Base-by-base conservation (phyloP, 2,888 invertebrate genomes). In the Nemapogon koenigi region DNA sequence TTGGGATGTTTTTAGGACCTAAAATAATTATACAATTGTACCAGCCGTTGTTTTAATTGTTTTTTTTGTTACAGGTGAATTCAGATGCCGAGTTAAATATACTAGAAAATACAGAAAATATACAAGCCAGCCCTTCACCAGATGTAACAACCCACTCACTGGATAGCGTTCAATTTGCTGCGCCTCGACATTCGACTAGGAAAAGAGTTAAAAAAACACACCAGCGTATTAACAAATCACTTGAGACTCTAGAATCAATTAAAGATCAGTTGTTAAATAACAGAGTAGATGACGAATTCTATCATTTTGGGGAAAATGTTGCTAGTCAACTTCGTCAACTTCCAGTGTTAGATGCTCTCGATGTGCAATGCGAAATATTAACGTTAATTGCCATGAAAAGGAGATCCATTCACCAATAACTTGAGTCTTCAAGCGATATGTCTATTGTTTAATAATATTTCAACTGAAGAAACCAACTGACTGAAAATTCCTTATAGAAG, bases 281-380 rank as follows among this genome's bases (percentile, higher is more conserved):
- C 13, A 36, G 16, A 26, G 18, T 17, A 26, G 31, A 40, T 31
- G 40, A 40, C 10, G 40, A 40, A n/a, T 40, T 40, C 15, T 26
- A 2, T 17, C 27, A 40, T 13, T 40, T 40, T 26, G 37, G 17
- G 2, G 31, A 37, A 29, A 40, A 40, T 32, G 15, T 40, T 4
- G 32, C 40, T 13, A 37, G 40, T 27, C 40, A 40, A 13, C 37
- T 36, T 15, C 16, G 37, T 17, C 37, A 40, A 28, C 40, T 40
- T 3, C 40, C 37, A 13, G 10, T 37, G 1, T 2, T 31, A 4
- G 37, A 40, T 25, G 40, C 40, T 26, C 37, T 40, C 1, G 31
- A 40, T 37, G 17, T 40, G n/a, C 31, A 40, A 31, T 40, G 26
- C 2, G 40, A 40, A n/a, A 40, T 37, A 26, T 25, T 31, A 16